Evolutionary conservation across 2,113 vertebrate species (phyloP).

Genomic region (Craseonycteris thonglongyai): DNA sequence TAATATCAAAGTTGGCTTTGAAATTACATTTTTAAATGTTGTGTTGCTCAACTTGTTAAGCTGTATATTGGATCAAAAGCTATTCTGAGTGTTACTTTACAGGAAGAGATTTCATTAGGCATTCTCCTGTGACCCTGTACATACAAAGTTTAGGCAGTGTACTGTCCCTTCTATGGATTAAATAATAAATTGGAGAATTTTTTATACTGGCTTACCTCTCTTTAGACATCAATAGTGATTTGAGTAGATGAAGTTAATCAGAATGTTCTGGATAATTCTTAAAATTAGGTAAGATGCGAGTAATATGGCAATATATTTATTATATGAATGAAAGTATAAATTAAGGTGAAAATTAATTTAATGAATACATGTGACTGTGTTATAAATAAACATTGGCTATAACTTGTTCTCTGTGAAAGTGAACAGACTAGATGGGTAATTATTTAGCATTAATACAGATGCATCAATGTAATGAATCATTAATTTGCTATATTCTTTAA

Average conservation of each 20-base stretch:
- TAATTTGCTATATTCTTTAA: not conserved
- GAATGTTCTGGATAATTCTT: not conserved
- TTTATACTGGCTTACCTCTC: not conserved
- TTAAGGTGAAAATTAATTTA: not conserved
- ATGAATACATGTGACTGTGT: not conserved
- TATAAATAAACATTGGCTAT: not conserved
- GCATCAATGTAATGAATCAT: not conserved
- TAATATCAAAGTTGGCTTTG: not conserved
- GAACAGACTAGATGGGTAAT: not conserved
- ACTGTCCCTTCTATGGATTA: not conserved
- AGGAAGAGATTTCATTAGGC: not conserved
- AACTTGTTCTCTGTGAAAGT: not conserved
- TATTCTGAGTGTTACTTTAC: conserved; percentile 17
- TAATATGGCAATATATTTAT: not conserved
- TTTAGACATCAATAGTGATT: not conserved
- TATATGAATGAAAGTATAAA: not conserved
- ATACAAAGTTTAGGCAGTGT: not conserved
- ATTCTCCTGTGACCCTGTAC: not conserved
- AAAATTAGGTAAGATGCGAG: not conserved
- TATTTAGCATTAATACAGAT: not conserved
- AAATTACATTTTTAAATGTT: not conserved
- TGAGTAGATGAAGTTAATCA: not conserved
- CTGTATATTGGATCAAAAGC: not conserved
- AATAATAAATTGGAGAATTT: not conserved
- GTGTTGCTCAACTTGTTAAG: not conserved